phyloP scores from a whole-genome alignment of 53 echinoderm and acorn worm species.

The Stichopus horrens region DNA sequence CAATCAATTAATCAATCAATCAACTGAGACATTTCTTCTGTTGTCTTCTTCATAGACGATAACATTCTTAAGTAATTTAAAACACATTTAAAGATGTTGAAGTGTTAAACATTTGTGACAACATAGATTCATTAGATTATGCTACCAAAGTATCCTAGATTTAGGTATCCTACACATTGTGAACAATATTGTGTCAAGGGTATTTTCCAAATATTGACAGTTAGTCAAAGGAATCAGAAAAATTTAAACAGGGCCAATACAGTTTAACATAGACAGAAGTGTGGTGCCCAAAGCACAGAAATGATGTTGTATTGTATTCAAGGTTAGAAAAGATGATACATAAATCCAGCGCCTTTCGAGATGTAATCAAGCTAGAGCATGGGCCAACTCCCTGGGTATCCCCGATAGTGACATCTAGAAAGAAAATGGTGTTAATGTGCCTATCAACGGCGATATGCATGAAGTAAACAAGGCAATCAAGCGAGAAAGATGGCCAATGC shows the following conservation, averaged over 20 bases:
- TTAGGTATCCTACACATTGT: slow-evolving; percentile 11
- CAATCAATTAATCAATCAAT: no score
- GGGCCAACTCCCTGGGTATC: background rate
- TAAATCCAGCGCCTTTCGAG: background rate
- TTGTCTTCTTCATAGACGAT: no score
- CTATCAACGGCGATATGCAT: background rate
- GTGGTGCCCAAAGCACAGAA: background rate
- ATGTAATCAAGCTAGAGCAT: background rate
- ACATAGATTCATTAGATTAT: no score
- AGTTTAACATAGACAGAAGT: background rate
- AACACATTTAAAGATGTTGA: no score
- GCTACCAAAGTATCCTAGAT: background rate
- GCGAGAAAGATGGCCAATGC: background rate
- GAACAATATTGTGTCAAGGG: background rate
- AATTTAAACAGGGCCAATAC: background rate
- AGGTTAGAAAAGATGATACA: background rate
- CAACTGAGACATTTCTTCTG: no score
- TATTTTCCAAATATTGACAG: no score
- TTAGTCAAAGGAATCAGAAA: background rate
- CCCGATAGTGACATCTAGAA: background rate
- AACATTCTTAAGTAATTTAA: no score
- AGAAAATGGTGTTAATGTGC: background rate
- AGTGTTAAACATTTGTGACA: no score
- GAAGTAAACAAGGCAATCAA: background rate
- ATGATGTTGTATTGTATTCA: background rate